Base-by-base conservation (phyloP, 2,888 invertebrate genomes). In the Metopia argyrocephala region DNA sequence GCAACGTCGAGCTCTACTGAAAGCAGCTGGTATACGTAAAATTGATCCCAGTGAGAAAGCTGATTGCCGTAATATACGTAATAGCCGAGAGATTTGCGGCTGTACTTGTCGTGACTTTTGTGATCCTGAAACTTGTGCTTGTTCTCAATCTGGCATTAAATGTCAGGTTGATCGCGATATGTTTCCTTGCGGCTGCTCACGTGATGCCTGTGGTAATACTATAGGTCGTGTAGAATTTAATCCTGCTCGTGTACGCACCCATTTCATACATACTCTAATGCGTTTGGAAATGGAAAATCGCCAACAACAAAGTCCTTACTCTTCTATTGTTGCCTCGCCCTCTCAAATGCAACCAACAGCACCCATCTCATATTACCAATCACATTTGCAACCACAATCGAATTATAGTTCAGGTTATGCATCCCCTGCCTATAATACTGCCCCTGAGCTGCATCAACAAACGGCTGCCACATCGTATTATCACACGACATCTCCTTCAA, bases 191-290 rank as follows among this genome's bases (percentile, higher is more conserved):
- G 98, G 98, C 12, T 99, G 98, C 91, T 95, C 96, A 2, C 94
- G 96, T 85, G 98, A 98, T 86, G 97, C 97, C 61, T 99, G 99
- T 91, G 95, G 94, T 79, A 99, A 99, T 89, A 94, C 95, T 0
- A 93, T 95, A 57, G 99, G 99, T 4, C 93, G 99, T 82, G 96
- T 98, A 83, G 98, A 98, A 90, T 99, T 99, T 89, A 98, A 98
- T 90, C 98, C 98, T 0, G 94, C 97, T 46, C 93, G 98, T 83
- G 98, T 99, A 5, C 93, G 98, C 83, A 98, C 98, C 18, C 99
- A 99, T 91, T 98, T 98, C 88, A 97, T 98, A 86, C 98, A 98
- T 88, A 99, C 98, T 0, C 92, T 98, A 68, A 98, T 98, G 98
- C 93, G 98, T 82, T 90, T 98, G 84, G 96, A 97, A 83, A 91